phyloP scores from a whole-genome alignment of 2,888 invertebrate species.

The Agrochola litura region DNA sequence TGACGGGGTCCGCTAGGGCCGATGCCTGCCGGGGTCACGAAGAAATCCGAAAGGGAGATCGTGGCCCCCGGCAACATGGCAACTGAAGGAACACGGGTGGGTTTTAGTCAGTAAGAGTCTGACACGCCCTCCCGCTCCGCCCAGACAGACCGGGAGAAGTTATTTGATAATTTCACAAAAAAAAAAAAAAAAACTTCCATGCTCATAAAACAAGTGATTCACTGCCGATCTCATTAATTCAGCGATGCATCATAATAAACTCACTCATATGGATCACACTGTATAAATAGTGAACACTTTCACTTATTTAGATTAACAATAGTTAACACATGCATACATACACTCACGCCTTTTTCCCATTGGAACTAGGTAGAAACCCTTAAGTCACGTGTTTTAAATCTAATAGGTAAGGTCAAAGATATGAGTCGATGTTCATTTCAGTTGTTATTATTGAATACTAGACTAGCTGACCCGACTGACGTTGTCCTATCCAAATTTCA shows the following conservation, averaged over 20 bases:
- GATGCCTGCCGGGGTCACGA: too few relatives aligned
- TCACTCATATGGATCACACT: background rate
- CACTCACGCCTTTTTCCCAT: background rate
- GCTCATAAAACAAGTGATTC: background rate
- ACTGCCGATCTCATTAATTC: background rate
- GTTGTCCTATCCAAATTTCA: too few relatives aligned
- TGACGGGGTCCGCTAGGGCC: too few relatives aligned
- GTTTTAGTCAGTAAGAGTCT: too few relatives aligned
- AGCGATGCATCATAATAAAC: slow-evolving; percentile 12
- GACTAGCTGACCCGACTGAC: too few relatives aligned
- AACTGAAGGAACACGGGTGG: too few relatives aligned
- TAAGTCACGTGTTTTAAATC: background rate
- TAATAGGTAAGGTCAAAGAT: background rate
- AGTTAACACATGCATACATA: background rate
- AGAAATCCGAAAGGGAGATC: too few relatives aligned
- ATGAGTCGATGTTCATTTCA: background rate
- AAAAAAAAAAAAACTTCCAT: background rate
- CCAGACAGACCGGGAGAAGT: too few relatives aligned
- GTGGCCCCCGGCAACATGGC: too few relatives aligned
- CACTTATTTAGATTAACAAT: background rate
- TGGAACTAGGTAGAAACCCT: too few relatives aligned
- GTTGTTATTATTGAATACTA: background rate
- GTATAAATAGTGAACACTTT: slow-evolving; percentile 15
- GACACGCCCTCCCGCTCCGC: too few relatives aligned
- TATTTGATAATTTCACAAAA: too few relatives aligned